phyloP scores from a whole-genome alignment of 2,797 vertebrate genomes.

The Galagoides demidoff region DNA sequence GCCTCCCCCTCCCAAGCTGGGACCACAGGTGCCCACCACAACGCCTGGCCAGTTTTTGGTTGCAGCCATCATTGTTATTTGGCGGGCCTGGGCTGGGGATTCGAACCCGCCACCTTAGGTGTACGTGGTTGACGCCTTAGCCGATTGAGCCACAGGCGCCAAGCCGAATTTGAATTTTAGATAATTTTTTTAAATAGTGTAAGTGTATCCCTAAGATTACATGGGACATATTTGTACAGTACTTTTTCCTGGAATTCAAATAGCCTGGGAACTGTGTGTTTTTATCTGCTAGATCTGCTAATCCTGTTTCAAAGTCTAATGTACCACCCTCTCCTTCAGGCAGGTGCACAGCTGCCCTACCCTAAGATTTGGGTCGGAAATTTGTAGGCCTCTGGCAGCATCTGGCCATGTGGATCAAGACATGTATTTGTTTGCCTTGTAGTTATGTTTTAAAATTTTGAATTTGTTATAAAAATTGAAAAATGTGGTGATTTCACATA shows the following conservation, averaged over 20 bases:
- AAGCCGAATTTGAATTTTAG: constrained; percentile 35
- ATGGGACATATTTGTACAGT: background rate
- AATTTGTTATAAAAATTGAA: background rate
- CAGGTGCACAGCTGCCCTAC: background rate
- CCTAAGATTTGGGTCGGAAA: background rate
- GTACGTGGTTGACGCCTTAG: too few species aligned
- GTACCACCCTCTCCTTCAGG: background rate
- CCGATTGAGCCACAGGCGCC: too few species aligned
- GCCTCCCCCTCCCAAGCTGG: too few species aligned
- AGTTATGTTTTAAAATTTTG: background rate
- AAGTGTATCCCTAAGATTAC: background rate
- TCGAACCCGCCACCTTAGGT: too few species aligned
- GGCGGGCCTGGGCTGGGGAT: too few species aligned
- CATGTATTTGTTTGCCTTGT: background rate
- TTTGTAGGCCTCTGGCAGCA: background rate
- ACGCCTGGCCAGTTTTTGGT: too few species aligned
- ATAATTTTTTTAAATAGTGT: background rate
- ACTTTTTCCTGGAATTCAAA: constrained; percentile 1
- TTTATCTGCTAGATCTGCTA: constrained; percentile 1
- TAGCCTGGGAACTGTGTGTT: background rate
- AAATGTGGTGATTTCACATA: background rate
- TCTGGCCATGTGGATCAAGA: background rate
- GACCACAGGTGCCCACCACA: too few species aligned
- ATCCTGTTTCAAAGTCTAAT: background rate
- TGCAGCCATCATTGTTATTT: too few species aligned